A percentile compares a stretch with the other conserved stretches of the same genome.
Conservation (phyloP, 2,888 invertebrate species). For the Dimorphilus gyrociliatus region DNA sequence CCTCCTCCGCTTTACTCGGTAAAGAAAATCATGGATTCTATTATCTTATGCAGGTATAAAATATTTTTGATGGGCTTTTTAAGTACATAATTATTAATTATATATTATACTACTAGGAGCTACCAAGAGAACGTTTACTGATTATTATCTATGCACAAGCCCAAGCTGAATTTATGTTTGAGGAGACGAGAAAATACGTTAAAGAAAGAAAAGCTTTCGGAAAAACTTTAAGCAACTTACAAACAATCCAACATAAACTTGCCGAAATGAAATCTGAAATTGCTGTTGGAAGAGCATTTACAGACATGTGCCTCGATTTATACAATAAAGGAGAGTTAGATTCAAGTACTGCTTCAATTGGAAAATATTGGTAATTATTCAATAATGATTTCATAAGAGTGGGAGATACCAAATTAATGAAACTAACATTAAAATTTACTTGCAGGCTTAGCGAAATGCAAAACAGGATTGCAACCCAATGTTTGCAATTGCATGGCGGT, state of each 20-base stretch:
- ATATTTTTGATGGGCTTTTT: too few relatives aligned
- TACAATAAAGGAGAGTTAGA: conserved; percentile 28
- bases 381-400: too few relatives aligned
- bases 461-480: conserved; percentile 17
- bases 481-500: conserved; percentile 26
- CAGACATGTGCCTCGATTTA: conserved; percentile 33
- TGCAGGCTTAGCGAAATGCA: conserved; percentile 20
- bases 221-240: conserved; percentile 26
- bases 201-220: conserved; percentile 38
- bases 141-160: conserved; percentile 19
- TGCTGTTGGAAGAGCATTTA: conserved; percentile 31
- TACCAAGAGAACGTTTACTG: conserved; percentile 22
- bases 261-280: conserved; percentile 37
- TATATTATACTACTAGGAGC: too few relatives aligned
- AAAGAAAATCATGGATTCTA: conserved; percentile 37
- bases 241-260: conserved; percentile 38
- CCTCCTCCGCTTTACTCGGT: conserved; percentile 30
- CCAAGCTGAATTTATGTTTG: conserved; percentile 35
- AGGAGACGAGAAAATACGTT: conserved; percentile 35
- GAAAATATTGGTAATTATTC: conserved; percentile 33
- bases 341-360: conserved; percentile 34
- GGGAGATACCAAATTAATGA: too few relatives aligned
- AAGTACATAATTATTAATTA: too few relatives aligned
- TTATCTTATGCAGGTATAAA: conserved; percentile 38
- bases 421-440: conserved; percentile 18